Evolutionary conservation across 2,113 vertebrate species (phyloP).

Genomic region (Hoplias malabaricus): DNA sequence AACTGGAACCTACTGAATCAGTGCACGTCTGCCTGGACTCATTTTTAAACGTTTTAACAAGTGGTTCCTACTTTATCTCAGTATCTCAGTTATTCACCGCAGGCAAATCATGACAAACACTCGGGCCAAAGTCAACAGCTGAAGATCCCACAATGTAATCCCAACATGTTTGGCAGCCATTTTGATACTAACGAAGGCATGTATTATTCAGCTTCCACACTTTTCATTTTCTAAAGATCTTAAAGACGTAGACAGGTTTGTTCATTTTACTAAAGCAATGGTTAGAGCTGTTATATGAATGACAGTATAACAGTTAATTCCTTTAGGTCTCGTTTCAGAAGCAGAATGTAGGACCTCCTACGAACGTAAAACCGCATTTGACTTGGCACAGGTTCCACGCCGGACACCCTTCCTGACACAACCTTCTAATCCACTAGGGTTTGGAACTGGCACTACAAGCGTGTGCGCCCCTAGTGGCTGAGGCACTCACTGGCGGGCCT

Average conservation of each 20-base stretch:
- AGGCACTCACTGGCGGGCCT: no score
- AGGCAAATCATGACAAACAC: constrained; percentile 1
- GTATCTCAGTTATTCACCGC: neutral
- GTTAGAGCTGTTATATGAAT: neutral
- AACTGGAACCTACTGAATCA: neutral
- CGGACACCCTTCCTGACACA: no score
- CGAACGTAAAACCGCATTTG: no score
- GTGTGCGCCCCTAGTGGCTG: no score
- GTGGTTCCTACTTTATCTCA: neutral
- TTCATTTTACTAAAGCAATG: neutral
- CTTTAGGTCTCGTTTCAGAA: neutral
- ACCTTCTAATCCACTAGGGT: no score
- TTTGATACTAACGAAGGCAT: neutral
- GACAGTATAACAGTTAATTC: neutral
- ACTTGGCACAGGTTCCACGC: no score
- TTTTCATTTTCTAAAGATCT: neutral
- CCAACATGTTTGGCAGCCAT: neutral
- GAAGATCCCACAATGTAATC: neutral
- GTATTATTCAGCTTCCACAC: neutral
- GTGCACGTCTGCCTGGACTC: neutral
- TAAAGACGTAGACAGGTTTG: neutral
- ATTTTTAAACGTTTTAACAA: constrained; percentile 8
- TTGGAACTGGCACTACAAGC: no score
- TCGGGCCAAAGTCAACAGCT: constrained; percentile 2
- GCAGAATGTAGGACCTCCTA: no score